A percentile compares a stretch with the other conserved stretches of the same genome.
Conservation (phyloP, 2,797 vertebrate species). For the Diplodus sargus region DNA sequence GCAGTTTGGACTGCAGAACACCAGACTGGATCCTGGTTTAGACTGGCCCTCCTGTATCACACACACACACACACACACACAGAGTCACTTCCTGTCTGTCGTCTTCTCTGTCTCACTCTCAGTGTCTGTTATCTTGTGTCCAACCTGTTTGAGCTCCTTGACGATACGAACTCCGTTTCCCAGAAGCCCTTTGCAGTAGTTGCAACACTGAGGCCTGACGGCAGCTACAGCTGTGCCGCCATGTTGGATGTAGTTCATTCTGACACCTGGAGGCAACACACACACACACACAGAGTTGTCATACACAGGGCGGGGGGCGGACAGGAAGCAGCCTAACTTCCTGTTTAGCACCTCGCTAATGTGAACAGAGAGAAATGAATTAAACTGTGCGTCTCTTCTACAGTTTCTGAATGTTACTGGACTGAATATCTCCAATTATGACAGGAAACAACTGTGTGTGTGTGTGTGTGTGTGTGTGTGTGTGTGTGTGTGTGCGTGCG, state of each 20-base stretch:
- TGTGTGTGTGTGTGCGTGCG: neutral
- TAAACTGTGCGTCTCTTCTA: too few relatives aligned
- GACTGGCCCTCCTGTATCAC: conserved; percentile 81
- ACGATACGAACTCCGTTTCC: conserved; percentile 89
- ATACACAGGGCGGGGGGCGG: neutral
- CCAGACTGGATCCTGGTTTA: conserved; percentile 82
- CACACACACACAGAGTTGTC: conserved; percentile 8
- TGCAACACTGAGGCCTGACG: conserved; percentile 88
- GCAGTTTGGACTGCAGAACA: conserved; percentile 97
- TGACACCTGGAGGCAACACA: conserved; percentile 65
- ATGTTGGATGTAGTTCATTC: conserved; percentile 79
- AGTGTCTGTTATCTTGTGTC: neutral
- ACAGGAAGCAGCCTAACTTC: too few relatives aligned
- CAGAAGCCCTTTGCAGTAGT: conserved; percentile 92
- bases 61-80: conserved; percentile 18
- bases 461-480: neutral
- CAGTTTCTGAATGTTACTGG: too few relatives aligned
- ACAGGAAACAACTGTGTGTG: neutral
- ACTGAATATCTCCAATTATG: too few relatives aligned
- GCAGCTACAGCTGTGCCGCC: conserved; percentile 56
- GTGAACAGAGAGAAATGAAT: too few relatives aligned
- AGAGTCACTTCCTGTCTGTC: conserved; percentile 24
- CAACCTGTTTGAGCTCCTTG: conserved; percentile 89
- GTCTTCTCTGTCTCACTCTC: neutral
- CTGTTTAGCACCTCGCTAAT: too few relatives aligned